phyloP scores from a whole-genome alignment of 1,140 invertebrate species.

The Belonocnema kinseyi region DNA sequence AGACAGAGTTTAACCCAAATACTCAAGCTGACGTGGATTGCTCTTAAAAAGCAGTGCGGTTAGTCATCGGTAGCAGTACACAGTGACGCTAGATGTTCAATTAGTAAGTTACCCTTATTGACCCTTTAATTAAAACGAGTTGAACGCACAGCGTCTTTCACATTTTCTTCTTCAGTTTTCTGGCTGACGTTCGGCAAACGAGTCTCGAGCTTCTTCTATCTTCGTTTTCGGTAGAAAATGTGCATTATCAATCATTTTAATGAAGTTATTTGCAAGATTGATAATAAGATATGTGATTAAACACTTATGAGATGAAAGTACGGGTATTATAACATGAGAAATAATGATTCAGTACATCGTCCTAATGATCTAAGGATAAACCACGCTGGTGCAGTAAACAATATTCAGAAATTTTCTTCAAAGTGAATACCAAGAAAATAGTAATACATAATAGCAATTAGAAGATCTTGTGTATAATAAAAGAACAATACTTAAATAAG shows the following conservation, averaged over 20 bases:
- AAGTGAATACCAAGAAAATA: no score
- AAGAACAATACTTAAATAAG: no score
- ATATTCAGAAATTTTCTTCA: no score
- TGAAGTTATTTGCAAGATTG: no score
- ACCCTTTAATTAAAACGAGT: constrained; percentile 61
- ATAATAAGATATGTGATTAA: no score
- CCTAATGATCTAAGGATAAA: no score
- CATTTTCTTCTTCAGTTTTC: constrained; percentile 47
- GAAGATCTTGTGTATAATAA: no score
- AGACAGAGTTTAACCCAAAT: constrained; percentile 37
- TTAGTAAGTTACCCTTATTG: constrained; percentile 53
- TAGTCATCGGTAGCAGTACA: constrained; percentile 30
- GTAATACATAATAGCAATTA: no score
- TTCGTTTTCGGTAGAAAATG: neutral
- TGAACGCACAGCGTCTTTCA: constrained; percentile 41
- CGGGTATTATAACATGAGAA: no score
- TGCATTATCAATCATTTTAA: neutral
- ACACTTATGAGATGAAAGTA: no score
- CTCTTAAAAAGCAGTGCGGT: constrained; percentile 53
- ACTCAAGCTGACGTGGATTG: neutral
- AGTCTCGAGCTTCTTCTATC: neutral
- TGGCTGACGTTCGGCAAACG: neutral
- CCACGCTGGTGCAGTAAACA: no score
- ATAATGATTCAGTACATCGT: no score
- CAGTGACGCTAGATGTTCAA: constrained; percentile 29